Conservation (phyloP, 2,113 vertebrate genomes). For the Proteles cristata region DNA sequence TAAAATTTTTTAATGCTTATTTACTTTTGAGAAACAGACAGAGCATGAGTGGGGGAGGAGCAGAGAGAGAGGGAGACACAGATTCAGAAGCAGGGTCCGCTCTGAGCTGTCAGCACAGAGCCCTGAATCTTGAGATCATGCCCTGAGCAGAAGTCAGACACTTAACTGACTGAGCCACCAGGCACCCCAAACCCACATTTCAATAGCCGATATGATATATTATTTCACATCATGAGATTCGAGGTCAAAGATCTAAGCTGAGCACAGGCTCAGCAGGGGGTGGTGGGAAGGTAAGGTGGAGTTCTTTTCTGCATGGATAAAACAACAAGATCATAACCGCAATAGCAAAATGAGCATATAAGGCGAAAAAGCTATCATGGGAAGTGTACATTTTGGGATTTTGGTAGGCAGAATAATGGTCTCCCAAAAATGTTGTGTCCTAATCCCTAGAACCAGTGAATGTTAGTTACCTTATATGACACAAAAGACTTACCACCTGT, state of each 20-base stretch:
- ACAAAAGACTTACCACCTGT: neutral
- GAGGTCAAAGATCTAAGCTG: too few species aligned
- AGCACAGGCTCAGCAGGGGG: neutral
- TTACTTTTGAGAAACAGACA: too few species aligned
- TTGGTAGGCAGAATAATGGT: neutral
- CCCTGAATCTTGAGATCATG: too few species aligned
- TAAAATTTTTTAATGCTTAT: too few species aligned
- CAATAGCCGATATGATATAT: too few species aligned
- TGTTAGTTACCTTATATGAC: neutral
- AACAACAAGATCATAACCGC: neutral
- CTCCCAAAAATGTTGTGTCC: neutral
- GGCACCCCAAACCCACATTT: too few species aligned
- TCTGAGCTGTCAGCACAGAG: too few species aligned
- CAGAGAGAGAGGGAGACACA: neutral
- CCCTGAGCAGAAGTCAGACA: too few species aligned
- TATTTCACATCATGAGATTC: too few species aligned
- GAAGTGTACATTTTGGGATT: neutral
- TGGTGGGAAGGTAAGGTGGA: slow-evolving; percentile 42
- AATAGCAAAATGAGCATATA: neutral
- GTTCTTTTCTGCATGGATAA: neutral
- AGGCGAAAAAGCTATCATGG: neutral
- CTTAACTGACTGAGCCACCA: too few species aligned
- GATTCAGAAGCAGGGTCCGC: too few species aligned
- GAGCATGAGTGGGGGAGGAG: too few species aligned
- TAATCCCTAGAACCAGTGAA: neutral